Evolutionary conservation across 2,113 vertebrate genomes (phyloP), one percentile per base, ranked within the genome.

Genomic region (Phalacrocorax carbo): DNA sequence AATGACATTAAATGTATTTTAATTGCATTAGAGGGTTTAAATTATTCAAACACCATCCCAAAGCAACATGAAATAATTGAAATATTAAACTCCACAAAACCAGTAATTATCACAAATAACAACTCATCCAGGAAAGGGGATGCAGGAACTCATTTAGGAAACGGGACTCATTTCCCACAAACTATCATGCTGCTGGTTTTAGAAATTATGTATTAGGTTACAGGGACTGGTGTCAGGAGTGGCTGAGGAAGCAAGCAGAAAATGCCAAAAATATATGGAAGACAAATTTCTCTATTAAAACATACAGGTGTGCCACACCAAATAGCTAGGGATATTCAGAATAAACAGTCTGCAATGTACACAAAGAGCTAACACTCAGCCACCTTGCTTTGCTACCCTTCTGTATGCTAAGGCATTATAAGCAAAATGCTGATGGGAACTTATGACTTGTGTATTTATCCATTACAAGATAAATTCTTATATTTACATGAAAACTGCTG

Each of bases 351-450:
- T 69, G n/a, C 68, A 57, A 2, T 1, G 4, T 3, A 20, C 22
- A 57, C 34, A 14, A 21, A 80, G 64, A 69, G 21, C 29, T 71
- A 68, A 51, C 0, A 0, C 27, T 64, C 22, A 49, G n/a, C 23
- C 10, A 2, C 7, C n/a, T 34, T 30, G 15, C 52, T 66, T 40
- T 77, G 30, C 30, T 27, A 20, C 32, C 32, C 27, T 61, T 73
- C 29, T 52, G 2, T 5, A 36, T 7, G 10, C 49, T 91, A 10
- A 75, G 16, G 18, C 6, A 34, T 57, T 8, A 44, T 1, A 2
- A 87, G 13, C 60, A 57, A 82, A 87, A 48, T 10, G 7, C 15
- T 78, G 14, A 68, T 36, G 49, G 13, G 15, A 91, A 62, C 65
- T 70, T 52, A n/a, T 0, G 3, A 75, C 22, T 73, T 21, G 4